phyloP scores from a whole-genome alignment of 23 tunicate genomes.

The Trididemnum clinides region DNA sequence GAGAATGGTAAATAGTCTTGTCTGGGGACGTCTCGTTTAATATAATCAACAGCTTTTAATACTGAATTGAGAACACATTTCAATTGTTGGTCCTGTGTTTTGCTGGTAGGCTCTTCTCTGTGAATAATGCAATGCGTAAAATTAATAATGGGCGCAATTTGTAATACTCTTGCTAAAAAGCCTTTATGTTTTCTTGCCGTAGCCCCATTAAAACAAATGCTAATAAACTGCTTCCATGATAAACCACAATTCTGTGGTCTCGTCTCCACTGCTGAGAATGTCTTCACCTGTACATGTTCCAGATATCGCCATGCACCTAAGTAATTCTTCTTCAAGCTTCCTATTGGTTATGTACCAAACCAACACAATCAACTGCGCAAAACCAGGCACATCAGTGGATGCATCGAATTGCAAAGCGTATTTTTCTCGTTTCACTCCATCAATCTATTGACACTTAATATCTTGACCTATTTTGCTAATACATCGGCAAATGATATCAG shows the following conservation, averaged over 20 bases:
- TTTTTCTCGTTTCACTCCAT: too few relatives aligned
- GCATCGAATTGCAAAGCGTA: slow-evolving; percentile 17
- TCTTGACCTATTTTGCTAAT: slow-evolving; percentile 29
- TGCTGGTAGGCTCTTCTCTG: slow-evolving; percentile 19
- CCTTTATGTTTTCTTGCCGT: too few relatives aligned
- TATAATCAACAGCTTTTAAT: slow-evolving; percentile 10
- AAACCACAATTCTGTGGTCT: slow-evolving; percentile 40
- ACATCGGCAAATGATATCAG: slow-evolving; percentile 19
- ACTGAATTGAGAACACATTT: too few relatives aligned
- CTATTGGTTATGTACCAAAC: slow-evolving; percentile 11
- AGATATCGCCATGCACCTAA: too few relatives aligned
- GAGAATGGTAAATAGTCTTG: too few relatives aligned
- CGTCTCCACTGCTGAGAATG: slow-evolving; percentile 47
- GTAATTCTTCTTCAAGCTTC: too few relatives aligned
- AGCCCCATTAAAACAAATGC: slow-evolving; percentile 38
- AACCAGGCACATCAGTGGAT: slow-evolving; percentile 32
- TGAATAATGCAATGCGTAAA: slow-evolving; percentile 47
- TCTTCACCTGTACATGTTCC: too few relatives aligned
- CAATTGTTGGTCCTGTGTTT: slow-evolving; percentile 18
- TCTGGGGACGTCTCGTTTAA: slow-evolving; percentile 30
- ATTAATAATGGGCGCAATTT: slow-evolving; percentile 3
- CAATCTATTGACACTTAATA: slow-evolving; percentile 23
- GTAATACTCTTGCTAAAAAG: slow-evolving; percentile 37
- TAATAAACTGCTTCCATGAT: slow-evolving; percentile 39
- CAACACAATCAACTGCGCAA: slow-evolving; percentile 25